phyloP scores from a whole-genome alignment of 2,113 vertebrate species.

The Entomyzon cyanotis region DNA sequence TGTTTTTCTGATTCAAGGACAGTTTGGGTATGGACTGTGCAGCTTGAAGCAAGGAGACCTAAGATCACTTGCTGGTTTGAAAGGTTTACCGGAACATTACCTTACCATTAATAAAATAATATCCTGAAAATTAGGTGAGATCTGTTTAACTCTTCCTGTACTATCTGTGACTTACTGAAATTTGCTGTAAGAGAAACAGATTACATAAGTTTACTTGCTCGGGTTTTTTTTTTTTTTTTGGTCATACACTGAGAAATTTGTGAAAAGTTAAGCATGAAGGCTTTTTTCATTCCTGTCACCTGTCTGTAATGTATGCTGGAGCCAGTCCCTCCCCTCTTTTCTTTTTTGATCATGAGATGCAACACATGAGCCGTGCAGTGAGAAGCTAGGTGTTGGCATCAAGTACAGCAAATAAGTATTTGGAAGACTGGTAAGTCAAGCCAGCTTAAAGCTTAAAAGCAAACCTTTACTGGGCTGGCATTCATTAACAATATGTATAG shows the following conservation, averaged over 20 bases:
- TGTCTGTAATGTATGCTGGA: neutral
- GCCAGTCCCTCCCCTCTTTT: neutral
- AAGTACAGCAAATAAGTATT: neutral
- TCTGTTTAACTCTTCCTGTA: neutral
- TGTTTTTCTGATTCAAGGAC: neutral
- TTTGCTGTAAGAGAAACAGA: neutral
- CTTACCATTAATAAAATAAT: neutral
- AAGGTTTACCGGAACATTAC: neutral
- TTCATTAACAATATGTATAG: neutral
- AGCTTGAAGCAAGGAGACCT: neutral
- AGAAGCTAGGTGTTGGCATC: neutral
- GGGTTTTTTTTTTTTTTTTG: neutral
- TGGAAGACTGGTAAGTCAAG: neutral
- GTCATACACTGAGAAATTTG: neutral
- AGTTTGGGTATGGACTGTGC: neutral
- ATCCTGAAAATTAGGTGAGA: neutral
- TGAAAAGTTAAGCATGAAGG: neutral
- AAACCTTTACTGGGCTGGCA: neutral
- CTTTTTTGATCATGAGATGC: neutral
- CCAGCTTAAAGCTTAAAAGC: neutral
- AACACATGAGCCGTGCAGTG: rapidly evolving
- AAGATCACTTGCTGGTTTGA: neutral
- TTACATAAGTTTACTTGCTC: neutral
- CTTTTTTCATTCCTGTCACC: neutral
- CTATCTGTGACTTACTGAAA: neutral